Conservation (phyloP, 2,113 vertebrate species). For the Ia io region DNA sequence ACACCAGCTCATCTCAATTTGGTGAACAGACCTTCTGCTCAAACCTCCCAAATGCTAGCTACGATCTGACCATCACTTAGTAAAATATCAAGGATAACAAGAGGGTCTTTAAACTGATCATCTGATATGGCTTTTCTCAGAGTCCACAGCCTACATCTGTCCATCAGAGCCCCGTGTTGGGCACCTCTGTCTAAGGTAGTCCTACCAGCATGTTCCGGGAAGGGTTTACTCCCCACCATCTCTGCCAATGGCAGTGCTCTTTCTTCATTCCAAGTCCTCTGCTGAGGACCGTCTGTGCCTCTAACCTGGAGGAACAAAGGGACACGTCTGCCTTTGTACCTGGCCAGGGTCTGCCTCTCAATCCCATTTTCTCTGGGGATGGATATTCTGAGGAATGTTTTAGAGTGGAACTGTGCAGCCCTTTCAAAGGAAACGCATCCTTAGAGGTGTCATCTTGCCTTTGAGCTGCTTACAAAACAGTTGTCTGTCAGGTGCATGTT, state of each 20-base stretch:
- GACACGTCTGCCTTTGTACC: not conserved
- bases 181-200: not conserved
- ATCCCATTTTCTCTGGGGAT: not conserved
- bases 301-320: not conserved
- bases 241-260: not conserved
- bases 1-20: not conserved
- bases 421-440: not conserved
- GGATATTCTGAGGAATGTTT: not conserved
- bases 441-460: not conserved
- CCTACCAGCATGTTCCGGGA: not conserved
- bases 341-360: not conserved
- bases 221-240: not conserved
- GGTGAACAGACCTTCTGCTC: not conserved
- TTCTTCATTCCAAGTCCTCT: not conserved
- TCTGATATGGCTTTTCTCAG: not conserved
- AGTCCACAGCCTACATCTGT: not conserved
- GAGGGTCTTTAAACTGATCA: not conserved
- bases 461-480: not conserved
- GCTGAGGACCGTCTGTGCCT: not conserved
- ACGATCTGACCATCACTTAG: not conserved
- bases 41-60: not conserved
- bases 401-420: not conserved
- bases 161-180: not conserved
- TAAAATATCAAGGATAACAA: not conserved
- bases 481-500: not conserved